Evolutionary conservation across 2,888 invertebrate species (phyloP).

Genomic region (Keiferia lycopersicella): DNA sequence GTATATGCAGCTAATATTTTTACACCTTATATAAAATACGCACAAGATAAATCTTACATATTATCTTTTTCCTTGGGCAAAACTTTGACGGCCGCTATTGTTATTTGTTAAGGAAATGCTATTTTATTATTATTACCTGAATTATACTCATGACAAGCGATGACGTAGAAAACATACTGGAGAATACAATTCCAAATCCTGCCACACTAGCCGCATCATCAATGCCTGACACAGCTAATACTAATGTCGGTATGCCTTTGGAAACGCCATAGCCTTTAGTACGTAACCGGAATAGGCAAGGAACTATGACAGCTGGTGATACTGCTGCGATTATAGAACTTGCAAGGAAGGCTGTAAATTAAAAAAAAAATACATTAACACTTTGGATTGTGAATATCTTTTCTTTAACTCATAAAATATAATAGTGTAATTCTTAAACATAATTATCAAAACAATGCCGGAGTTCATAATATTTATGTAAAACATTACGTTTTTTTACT

Average conservation of each 20-base stretch:
- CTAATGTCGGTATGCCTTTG: conserved; percentile 93
- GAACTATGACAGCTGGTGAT: conserved; percentile 94
- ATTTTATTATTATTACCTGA: conserved; percentile 35
- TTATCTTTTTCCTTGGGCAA: too few relatives aligned
- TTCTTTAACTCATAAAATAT: too few relatives aligned
- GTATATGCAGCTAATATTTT: too few relatives aligned
- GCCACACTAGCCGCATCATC: conserved; percentile 95
- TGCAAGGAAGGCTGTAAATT: conserved; percentile 82
- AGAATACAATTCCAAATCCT: conserved; percentile 89
- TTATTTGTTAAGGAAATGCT: too few relatives aligned
- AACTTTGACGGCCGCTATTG: too few relatives aligned
- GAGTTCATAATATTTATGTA: too few relatives aligned
- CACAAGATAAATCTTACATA: too few relatives aligned
- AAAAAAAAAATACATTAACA: too few relatives aligned
- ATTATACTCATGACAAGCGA: conserved; percentile 72
- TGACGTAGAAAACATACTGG: conserved; percentile 88
- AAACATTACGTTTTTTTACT: too few relatives aligned
- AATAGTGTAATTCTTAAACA: too few relatives aligned
- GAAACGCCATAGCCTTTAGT: conserved; percentile 90
- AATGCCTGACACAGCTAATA: conserved; percentile 93
- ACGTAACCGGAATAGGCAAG: conserved; percentile 89
- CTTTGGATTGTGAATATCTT: neutral
- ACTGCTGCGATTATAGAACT: conserved; percentile 92
- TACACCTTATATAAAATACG: too few relatives aligned
- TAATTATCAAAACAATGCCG: too few relatives aligned